Base-by-base conservation (phyloP, 1,140 invertebrate genomes). In the Drosophila parabipectinata region DNA sequence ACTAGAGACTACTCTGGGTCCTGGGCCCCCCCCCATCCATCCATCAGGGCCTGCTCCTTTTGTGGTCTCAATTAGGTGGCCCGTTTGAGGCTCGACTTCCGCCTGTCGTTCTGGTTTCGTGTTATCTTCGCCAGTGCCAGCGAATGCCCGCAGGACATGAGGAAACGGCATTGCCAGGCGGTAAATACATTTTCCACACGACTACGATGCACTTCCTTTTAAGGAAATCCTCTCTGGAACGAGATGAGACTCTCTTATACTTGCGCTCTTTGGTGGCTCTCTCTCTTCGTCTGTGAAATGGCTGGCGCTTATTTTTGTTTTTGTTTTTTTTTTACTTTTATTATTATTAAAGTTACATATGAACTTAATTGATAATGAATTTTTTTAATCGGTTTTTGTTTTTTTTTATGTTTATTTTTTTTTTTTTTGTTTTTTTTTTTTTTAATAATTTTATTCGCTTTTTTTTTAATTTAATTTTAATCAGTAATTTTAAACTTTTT, bases 331-430 rank as follows among this genome's bases (percentile, higher is more conserved):
- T 72, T 73, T 79, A 15, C 50, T 79, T 88, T 83, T 83, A 89
- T 89, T 88, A 79, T 88, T 88, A 83, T 88, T 88, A 88, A 88
- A 88, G 83, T 88, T 79, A 88, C 79, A 88, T 87, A 87, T 87
- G 83, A 88, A 87, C 83, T 87, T 88, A 87, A 88, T 83, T 79
- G 78, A 82, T 87, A 87, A 88, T 78, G 83, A 74, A 74, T 80
- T 79, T 73, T 79, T 87, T 78, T 68, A 78, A 78, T 78, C 55
- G 54, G 57, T 64, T 72, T 81, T 51, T 59, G 60, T 68, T 28
- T 63, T 28, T 50, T 34, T 60, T 50, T 21, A 24, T 28, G 53
- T 67, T 30, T 52, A 57, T 44, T 54, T 9, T 28, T 58, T 67
- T 39, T 45, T 63, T 44, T 50, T 10, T 32, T 51, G 21, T 7